A percentile compares a stretch with the other conserved stretches of the same genome.
Conservation (phyloP, 2,113 vertebrate species). For the Donacobius atricapilla region DNA sequence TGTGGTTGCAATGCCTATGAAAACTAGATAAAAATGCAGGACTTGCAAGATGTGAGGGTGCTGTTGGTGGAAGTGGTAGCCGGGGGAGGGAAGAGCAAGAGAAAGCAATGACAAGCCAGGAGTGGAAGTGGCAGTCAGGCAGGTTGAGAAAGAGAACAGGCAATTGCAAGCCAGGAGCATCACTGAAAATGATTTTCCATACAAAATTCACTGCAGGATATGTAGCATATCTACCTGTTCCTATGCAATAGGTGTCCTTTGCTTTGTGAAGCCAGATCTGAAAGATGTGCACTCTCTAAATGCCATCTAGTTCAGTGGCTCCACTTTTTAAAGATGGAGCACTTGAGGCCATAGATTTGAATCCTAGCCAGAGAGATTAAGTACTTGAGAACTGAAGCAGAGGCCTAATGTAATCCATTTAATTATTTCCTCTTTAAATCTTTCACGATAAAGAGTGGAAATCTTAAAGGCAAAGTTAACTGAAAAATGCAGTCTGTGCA, state of each 20-base stretch:
- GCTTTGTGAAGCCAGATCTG: background rate
- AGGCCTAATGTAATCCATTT: conserved; percentile 5
- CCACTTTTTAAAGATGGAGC: background rate
- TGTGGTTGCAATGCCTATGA: background rate
- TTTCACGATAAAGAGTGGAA: background rate
- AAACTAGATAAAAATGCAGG: background rate
- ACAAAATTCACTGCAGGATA: background rate
- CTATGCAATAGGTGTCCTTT: background rate
- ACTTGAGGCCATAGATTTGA: conserved; percentile 1
- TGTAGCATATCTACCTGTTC: background rate
- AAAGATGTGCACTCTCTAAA: background rate
- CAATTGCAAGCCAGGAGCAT: background rate
- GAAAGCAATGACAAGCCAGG: background rate
- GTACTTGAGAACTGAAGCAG: background rate
- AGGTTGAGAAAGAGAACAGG: background rate
- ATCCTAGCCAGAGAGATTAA: conserved; percentile 26
- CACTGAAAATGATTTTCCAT: background rate
- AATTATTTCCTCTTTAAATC: conserved; percentile 1
- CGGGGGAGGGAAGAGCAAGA: background rate
- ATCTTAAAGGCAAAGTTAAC: background rate
- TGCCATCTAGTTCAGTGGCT: background rate
- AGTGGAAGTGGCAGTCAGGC: background rate
- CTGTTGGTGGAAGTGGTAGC: background rate
- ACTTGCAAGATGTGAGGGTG: background rate
- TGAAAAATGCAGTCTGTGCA: background rate